Evolutionary conservation across 2,888 invertebrate genomes (phyloP).

Genomic region (Acrobasis consociella): DNA sequence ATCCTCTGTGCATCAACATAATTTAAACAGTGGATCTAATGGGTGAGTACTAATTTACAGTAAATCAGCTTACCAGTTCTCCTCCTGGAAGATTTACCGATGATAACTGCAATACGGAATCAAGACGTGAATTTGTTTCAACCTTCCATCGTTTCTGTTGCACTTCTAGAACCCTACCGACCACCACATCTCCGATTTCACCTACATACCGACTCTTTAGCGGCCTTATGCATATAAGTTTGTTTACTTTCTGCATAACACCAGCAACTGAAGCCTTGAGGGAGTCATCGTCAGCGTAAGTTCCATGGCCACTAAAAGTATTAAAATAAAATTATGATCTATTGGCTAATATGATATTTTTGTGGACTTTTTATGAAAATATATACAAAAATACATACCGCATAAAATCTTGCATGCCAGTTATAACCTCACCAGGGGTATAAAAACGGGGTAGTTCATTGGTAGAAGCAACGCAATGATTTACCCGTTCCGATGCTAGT

Average conservation of each 20-base stretch:
- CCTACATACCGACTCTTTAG: conserved; percentile 95
- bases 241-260: conserved; percentile 96
- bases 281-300: conserved; percentile 92
- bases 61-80: conserved; percentile 87
- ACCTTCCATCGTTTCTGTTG: conserved; percentile 98
- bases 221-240: conserved; percentile 95
- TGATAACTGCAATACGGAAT: conserved; percentile 93
- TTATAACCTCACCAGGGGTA: conserved; percentile 95
- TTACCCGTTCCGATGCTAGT: conserved; percentile 85
- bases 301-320: conserved; percentile 94
- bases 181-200: conserved; percentile 98
- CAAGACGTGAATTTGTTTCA: conserved; percentile 94
- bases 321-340: neutral
- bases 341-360: too few relatives aligned
- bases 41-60: too few relatives aligned
- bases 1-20: too few relatives aligned
- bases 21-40: too few relatives aligned
- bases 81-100: conserved; percentile 99
- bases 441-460: conserved; percentile 86
- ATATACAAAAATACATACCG: conserved; percentile 77
- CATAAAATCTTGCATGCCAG: conserved; percentile 91
- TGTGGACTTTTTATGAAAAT: too few relatives aligned
- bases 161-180: conserved; percentile 96
- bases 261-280: conserved; percentile 97
- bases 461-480: conserved; percentile 79